Base-by-base conservation (phyloP, 2,797 vertebrate genomes). In the Zenarchopterus dispar region DNA sequence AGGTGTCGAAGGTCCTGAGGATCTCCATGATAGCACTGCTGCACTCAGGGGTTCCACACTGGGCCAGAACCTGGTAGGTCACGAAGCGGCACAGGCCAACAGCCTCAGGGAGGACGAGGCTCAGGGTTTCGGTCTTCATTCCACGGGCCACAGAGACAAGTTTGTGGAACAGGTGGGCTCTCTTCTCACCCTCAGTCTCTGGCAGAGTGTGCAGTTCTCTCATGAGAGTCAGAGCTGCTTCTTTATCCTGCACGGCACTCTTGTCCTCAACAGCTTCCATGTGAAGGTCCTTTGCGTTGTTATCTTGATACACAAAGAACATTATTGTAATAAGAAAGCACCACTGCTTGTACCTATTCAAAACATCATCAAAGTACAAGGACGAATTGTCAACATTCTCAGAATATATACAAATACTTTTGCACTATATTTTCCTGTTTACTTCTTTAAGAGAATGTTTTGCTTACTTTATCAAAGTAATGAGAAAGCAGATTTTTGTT, bases 41-140 rank as follows among this genome's bases (percentile, higher is more conserved):
- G 84, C 97, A 99, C 75, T 96, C 95, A 11, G 94, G 92, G 44
- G 95, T 97, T 58, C 97, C 97, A 0, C 97, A 99, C 88, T 99
- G 97, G 57, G 87, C 85, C 84, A 99, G 88, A 45, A 94, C 94
- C 89, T 99, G 97, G 57, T 95, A 75, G 19, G 94, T 95, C 82
- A 99, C 80, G 19, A 93, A 87, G 41, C 90, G 78, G 70, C 91
- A 94, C 62, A 92, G 62, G 15, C 86, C 83, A 13, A 95, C 81
- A 77, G 96, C 91, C 75, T 95, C 94, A 1, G 94, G 92, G 60
- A 98, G 62, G 58, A 93, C 89, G 2, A 85, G 44, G 1, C 84
- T 77, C 64, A 99, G 77, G 15, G 92, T 94, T 31, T 91, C 88
- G 7, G 86, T 78, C 28, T 89, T 94, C 62, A 97, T 92, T 73